Percentiles rank a stretch among this genome's conserved stretches.
These are phyloP conservation scores for Drosophila dives DNA, from an alignment of 2,888 invertebrate genomes.

Conservation along the genomic window DNA sequence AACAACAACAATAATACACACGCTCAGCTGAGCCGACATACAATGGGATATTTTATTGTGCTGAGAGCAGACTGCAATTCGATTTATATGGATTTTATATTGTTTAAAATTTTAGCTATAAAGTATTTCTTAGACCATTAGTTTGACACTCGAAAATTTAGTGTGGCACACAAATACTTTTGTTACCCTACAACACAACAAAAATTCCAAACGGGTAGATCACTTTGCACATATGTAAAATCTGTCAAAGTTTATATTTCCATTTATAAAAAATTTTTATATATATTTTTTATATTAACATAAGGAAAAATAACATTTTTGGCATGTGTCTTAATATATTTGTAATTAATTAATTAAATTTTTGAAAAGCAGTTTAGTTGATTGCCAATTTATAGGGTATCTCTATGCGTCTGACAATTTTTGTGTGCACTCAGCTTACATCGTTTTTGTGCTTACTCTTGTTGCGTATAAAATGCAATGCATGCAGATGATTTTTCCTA, in stretches of 20 bases:
- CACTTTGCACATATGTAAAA: not conserved
- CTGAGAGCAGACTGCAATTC: conserved; percentile 65
- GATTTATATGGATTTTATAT: conserved; percentile 66
- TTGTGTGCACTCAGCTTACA: not conserved
- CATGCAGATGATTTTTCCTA: conserved; percentile 35
- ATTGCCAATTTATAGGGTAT: conserved; percentile 9
- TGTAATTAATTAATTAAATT: not conserved
- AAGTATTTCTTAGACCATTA: conserved; percentile 79
- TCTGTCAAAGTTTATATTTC: not conserved
- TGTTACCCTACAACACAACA: conserved; percentile 21
- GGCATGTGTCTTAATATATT: not conserved
- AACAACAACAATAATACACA: conserved; percentile 1
- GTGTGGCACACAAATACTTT: conserved; percentile 54
- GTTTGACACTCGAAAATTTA: conserved; percentile 79
- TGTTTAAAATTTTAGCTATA: conserved; percentile 75
- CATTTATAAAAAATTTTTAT: not conserved
- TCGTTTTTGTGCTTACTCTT: conserved; percentile 16
- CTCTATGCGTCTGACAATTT: not conserved
- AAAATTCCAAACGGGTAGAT: not conserved
- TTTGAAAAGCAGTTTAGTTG: not conserved
- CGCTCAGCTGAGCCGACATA: conserved; percentile 43
- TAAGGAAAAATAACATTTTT: not conserved
- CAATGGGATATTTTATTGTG: conserved; percentile 73
- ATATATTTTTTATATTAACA: not conserved
- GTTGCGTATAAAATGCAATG: conserved; percentile 50